phyloP scores from a whole-genome alignment of 2,888 invertebrate species.

The Brachypalpus laphriformis region DNA sequence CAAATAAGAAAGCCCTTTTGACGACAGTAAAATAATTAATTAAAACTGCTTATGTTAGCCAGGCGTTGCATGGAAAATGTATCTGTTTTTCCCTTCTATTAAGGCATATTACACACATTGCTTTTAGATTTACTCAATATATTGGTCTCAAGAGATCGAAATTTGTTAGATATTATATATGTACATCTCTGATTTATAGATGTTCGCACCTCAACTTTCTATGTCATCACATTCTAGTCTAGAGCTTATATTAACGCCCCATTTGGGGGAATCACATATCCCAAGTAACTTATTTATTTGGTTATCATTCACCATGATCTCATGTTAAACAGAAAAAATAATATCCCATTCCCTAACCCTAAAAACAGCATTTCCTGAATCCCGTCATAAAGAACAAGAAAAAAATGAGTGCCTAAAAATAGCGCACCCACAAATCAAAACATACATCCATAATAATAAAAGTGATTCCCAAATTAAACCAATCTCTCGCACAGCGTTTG shows the following conservation, averaged over 20 bases:
- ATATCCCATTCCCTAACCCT: conserved; percentile 9
- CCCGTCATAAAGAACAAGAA: conserved; percentile 11
- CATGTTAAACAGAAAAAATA: conserved; percentile 14
- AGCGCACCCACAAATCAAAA: conserved; percentile 52
- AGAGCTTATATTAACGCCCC: background rate
- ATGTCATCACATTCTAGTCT: background rate
- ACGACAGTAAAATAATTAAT: too few species aligned
- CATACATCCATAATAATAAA: conserved; percentile 27
- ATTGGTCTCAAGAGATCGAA: too few species aligned
- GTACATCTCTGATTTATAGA: background rate
- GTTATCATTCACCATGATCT: background rate
- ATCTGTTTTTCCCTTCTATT: too few species aligned
- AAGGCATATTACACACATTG: too few species aligned
- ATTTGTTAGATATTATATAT: background rate
- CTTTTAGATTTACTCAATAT: too few species aligned
- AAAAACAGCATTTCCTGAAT: conserved; percentile 22
- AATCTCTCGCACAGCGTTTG: conserved; percentile 53
- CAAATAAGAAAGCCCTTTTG: too few species aligned
- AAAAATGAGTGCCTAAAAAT: conserved; percentile 47
- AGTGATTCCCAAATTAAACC: conserved; percentile 58
- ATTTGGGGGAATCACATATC: background rate
- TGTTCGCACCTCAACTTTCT: background rate
- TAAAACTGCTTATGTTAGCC: too few species aligned
- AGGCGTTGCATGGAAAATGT: too few species aligned
- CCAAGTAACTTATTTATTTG: background rate